Evolutionary conservation across 2,888 invertebrate species (phyloP).

Genomic region (Dolichomitus sp.): DNA sequence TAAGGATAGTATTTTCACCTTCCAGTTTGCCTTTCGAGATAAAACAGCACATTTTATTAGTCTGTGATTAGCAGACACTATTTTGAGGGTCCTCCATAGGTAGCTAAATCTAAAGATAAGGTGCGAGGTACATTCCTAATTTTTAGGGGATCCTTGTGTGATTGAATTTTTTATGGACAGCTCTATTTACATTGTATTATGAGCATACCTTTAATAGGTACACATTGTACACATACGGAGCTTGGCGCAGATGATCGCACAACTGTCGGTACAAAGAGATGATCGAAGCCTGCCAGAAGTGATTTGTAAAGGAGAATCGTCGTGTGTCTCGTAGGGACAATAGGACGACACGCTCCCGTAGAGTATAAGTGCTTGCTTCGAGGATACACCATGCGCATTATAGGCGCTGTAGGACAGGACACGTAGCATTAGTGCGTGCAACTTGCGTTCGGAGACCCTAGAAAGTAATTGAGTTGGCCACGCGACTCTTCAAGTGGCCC

Average conservation of each 20-base stretch:
- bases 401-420: conserved; percentile 32
- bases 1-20: not conserved
- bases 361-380: conserved; percentile 59
- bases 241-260: conserved; percentile 67
- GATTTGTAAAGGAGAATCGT: conserved; percentile 37
- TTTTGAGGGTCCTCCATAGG: not conserved
- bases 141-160: not conserved
- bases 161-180: conserved; percentile 37
- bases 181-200: conserved; percentile 6
- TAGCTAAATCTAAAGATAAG: not conserved
- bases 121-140: not conserved
- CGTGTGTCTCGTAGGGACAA: conserved; percentile 67
- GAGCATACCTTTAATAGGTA: conserved; percentile 30
- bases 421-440: conserved; percentile 73
- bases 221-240: conserved; percentile 33
- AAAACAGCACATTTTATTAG: not conserved
- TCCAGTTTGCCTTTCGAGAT: not conserved
- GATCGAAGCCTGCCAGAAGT: conserved; percentile 30
- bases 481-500: conserved; percentile 85
- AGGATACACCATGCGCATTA: conserved; percentile 44
- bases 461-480: conserved; percentile 86
- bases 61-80: not conserved
- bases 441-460: conserved; percentile 79
- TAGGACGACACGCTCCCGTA: conserved; percentile 70
- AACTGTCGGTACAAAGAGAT: conserved; percentile 65